These are phyloP conservation scores for Petrocephalus schoutedeni DNA, from an alignment of 2,797 vertebrate genomes.

Conservation along the genomic window DNA sequence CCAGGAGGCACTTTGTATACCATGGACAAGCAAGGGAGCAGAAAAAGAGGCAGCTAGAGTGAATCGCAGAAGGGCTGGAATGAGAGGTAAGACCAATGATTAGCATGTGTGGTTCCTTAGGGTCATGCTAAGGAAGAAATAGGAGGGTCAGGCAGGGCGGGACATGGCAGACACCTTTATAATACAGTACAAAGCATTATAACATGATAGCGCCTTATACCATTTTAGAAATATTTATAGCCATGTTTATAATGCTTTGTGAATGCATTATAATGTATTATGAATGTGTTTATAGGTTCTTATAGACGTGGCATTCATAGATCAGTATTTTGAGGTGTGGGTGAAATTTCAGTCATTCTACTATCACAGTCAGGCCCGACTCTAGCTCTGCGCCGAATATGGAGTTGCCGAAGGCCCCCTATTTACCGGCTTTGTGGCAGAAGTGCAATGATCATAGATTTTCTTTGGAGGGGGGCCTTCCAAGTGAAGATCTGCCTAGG, in stretches of 20 bases:
- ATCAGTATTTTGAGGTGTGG: background rate
- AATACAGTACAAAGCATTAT: too few species aligned
- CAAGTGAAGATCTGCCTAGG: background rate
- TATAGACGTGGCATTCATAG: background rate
- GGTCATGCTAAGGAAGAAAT: too few species aligned
- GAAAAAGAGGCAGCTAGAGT: too few species aligned
- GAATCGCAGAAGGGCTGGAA: too few species aligned
- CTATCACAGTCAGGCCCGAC: background rate
- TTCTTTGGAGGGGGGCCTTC: background rate
- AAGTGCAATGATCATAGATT: background rate
- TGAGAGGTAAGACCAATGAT: too few species aligned
- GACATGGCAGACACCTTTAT: too few species aligned
- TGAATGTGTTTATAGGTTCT: background rate
- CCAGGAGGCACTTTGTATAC: too few species aligned
- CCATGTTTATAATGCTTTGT: background rate
- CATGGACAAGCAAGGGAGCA: too few species aligned
- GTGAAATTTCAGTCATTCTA: background rate
- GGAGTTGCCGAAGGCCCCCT: background rate
- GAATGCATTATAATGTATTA: background rate
- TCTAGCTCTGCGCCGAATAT: background rate
- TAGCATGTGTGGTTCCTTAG: too few species aligned
- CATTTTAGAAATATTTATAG: too few species aligned
- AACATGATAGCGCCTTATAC: too few species aligned
- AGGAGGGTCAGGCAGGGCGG: too few species aligned
- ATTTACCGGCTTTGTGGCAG: background rate